A percentile compares a stretch with the other conserved stretches of the same genome.
phyloP scores from a whole-genome alignment of 2,888 invertebrate species.

The Unio delphinus region DNA sequence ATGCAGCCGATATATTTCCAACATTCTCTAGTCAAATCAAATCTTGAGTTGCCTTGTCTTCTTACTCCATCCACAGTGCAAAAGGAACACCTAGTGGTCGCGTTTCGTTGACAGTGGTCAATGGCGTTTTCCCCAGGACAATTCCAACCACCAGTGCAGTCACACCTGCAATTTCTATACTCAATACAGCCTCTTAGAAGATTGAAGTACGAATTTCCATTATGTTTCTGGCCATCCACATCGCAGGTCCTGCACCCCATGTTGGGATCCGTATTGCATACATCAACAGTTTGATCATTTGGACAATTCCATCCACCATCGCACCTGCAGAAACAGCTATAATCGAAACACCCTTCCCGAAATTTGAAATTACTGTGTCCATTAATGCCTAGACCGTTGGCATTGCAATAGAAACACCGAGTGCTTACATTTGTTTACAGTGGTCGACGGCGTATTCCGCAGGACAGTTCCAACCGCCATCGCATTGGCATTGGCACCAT shows the following conservation, averaged over 20 bases:
- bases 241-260: conserved; percentile 46
- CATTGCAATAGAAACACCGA: conserved; percentile 47
- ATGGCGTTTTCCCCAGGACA: conserved; percentile 48
- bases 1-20: conserved; percentile 34
- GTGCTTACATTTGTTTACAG: conserved; percentile 35
- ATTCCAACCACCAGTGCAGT: conserved; percentile 59
- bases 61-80: conserved; percentile 18
- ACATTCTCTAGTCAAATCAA: conserved; percentile 37
- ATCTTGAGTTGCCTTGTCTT: conserved; percentile 28
- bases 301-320: conserved; percentile 50
- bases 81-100: conserved; percentile 15
- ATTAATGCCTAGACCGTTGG: conserved; percentile 25
- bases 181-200: conserved; percentile 49
- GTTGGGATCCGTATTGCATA: conserved; percentile 35
- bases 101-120: conserved; percentile 27
- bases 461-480: conserved; percentile 45
- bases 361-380: conserved; percentile 34
- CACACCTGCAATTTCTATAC: conserved; percentile 51
- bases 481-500: conserved; percentile 34
- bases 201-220: conserved; percentile 48
- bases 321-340: conserved; percentile 45
- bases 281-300: conserved; percentile 29
- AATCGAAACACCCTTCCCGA: conserved; percentile 40
- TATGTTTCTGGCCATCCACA: conserved; percentile 34
- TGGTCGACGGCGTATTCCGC: conserved; percentile 37